These are phyloP conservation scores for Nesometra sesokonis DNA, from an alignment of 35 echinoderm and acorn worm species.

Conservation along the genomic window DNA sequence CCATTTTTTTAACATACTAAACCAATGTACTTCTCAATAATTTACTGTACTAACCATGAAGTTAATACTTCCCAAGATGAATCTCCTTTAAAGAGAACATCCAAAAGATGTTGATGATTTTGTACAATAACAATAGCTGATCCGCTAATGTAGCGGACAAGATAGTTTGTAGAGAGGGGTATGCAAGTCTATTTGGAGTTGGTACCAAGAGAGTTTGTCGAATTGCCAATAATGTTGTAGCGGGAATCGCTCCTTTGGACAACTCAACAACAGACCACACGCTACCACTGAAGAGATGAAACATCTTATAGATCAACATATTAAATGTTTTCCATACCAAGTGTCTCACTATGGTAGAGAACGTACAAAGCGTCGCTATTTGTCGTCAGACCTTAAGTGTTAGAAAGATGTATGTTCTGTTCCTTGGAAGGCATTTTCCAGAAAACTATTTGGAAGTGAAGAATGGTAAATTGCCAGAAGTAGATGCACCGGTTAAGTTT, in stretches of 20 bases:
- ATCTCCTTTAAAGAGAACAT: no score
- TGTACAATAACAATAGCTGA: no score
- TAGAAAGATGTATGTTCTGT: conserved; percentile 8
- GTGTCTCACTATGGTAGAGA: conserved; percentile 20
- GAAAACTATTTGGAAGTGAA: background rate
- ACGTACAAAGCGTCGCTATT: conserved; percentile 6
- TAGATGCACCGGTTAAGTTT: background rate
- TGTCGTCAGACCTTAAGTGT: conserved; percentile 17
- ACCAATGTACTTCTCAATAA: no score
- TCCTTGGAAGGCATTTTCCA: conserved; percentile 16
- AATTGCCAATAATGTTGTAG: background rate
- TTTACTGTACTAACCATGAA: no score
- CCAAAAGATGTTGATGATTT: no score
- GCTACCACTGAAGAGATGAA: background rate
- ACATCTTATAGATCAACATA: background rate
- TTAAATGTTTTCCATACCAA: conserved; percentile 9
- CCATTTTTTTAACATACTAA: no score
- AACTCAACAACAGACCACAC: conserved; percentile 13
- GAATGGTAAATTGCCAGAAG: background rate
- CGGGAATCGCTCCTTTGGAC: background rate
- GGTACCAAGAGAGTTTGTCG: background rate
- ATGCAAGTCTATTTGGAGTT: conserved; percentile 9
- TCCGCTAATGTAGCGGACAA: no score
- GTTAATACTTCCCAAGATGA: no score
- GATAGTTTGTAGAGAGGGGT: conserved; percentile 12